Evolutionary conservation across 2,797 vertebrate species (phyloP).

Genomic region (Anomalospiza imberbis): DNA sequence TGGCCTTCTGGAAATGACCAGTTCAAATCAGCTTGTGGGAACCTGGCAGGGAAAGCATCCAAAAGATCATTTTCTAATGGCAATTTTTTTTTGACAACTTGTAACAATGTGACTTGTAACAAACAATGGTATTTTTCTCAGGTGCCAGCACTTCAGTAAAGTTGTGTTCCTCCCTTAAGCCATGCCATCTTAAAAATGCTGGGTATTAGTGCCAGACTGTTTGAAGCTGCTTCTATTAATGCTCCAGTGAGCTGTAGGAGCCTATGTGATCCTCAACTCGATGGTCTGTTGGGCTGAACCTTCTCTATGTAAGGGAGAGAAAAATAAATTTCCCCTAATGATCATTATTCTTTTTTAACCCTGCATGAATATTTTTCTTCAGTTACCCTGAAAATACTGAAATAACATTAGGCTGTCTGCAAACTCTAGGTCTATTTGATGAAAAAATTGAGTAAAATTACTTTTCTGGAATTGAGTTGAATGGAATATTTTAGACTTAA

Average conservation of each 20-base stretch:
- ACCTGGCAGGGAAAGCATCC: neutral
- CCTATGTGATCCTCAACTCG: neutral
- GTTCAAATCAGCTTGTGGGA: neutral
- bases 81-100: conserved; percentile 32
- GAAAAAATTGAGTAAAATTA: neutral
- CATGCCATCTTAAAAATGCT: neutral
- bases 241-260: neutral
- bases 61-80: conserved; percentile 26
- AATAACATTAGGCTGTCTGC: neutral
- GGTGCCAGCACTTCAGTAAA: conserved; percentile 27
- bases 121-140: conserved; percentile 33
- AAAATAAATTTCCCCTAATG: neutral
- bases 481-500: conserved; percentile 43
- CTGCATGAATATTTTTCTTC: neutral
- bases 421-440: neutral
- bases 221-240: conserved; percentile 22
- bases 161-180: neutral
- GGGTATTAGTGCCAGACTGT: conserved; percentile 22
- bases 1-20: conserved; percentile 42
- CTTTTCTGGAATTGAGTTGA: conserved; percentile 29
- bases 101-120: neutral
- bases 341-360: neutral
- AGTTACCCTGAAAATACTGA: neutral
- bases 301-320: neutral
- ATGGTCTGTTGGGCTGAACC: neutral